Evolutionary conservation across 2,888 invertebrate genomes (phyloP).

Genomic region (Troides aeacus): DNA sequence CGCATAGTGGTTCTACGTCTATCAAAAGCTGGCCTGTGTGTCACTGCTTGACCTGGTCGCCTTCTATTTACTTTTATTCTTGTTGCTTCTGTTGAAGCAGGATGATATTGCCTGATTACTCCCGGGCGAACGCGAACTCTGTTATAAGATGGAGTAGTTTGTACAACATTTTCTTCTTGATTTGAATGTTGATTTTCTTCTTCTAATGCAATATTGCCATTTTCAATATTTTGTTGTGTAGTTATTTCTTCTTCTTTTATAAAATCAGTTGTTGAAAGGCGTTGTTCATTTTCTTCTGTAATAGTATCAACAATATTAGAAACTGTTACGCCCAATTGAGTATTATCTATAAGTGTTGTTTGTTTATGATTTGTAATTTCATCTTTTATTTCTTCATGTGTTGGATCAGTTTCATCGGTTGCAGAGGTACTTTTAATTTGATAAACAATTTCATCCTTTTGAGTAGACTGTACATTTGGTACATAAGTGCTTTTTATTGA

Average conservation of each 20-base stretch:
- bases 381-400: constrained; percentile 52
- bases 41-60: constrained; percentile 47
- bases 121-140: constrained; percentile 69
- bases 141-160: constrained; percentile 71
- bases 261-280: constrained; percentile 44
- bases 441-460: constrained; percentile 52
- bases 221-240: constrained; percentile 39
- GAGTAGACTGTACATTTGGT: constrained; percentile 47
- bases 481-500: constrained; percentile 54
- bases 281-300: constrained; percentile 52
- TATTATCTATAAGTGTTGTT: constrained; percentile 48
- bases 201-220: constrained; percentile 41
- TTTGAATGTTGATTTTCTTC: constrained; percentile 43
- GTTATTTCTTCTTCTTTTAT: constrained; percentile 41
- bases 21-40: constrained; percentile 72
- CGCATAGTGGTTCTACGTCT: constrained; percentile 74
- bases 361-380: constrained; percentile 48
- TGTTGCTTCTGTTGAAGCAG: constrained; percentile 59
- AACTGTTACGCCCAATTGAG: constrained; percentile 42
- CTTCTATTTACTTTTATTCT: constrained; percentile 57
- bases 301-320: constrained; percentile 48
- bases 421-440: constrained; percentile 52
- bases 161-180: constrained; percentile 59
- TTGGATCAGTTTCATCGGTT: constrained; percentile 47
- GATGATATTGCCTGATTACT: constrained; percentile 65